Base-by-base conservation (phyloP, 2,888 invertebrate species). In the Torymus tubicola region DNA sequence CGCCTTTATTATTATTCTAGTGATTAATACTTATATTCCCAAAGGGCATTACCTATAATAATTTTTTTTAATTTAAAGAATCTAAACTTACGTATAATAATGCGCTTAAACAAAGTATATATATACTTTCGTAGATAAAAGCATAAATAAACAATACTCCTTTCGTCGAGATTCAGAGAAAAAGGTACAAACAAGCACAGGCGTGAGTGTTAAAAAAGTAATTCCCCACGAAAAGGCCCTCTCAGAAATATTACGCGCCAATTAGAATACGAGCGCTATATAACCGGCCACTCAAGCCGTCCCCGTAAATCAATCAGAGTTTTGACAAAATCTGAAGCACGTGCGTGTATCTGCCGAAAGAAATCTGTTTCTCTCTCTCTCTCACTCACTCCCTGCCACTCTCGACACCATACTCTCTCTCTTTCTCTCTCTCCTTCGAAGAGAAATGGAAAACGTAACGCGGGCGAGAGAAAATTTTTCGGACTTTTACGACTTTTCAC, bases 251-350 rank as follows among this genome's bases (percentile, higher is more conserved):
- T 76, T 57, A 70, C 57, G 52, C 58, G 72, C 72, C 72, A 72
- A 78, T 73, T 78, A 78, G 67, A 73, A 65, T 72, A 55, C 21
- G 24, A 16, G 68, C 61, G 72, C 50, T 42, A 42, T 42, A 42
- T 42, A 42, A 67, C 60, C 57, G 14, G 21, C 18, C 55, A 68
- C 78, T 68, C 68, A 63, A 73, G 57, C 68, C 63, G 72, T 78
- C 68, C 12, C 58, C 52, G 57, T 79, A 79, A 79, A 79, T 79
- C 73, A 79, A 73, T 79, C 79, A 79, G 16, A 31, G 50, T 63
- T 68, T 61, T 69, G 69, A 79, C 68, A 79, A 74, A 74, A 73
- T 73, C 78, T 52, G 64, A 69, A 69, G 58, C 69, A 74, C 79
- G 61, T 72, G 60, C 42, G 42, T 55, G 53, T 63, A 76, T 69